phyloP scores from a whole-genome alignment of 2,888 invertebrate genomes.

The Drosophila kuntzei region DNA sequence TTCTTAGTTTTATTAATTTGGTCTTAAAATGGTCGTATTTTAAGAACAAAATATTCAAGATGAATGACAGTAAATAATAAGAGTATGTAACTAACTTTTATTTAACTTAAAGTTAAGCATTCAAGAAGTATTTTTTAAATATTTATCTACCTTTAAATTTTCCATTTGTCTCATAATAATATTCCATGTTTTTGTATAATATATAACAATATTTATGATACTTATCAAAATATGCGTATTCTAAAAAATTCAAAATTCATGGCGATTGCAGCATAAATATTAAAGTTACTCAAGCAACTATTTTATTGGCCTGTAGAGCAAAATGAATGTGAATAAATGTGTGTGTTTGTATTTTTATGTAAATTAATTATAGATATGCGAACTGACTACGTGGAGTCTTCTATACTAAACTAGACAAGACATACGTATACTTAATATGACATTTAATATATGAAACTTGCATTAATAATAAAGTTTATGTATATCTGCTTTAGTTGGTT shows the following conservation, averaged over 20 bases:
- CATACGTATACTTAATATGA: slow-evolving; percentile 11
- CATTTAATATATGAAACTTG: background rate
- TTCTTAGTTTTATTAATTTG: too few species aligned
- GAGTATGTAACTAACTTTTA: too few species aligned
- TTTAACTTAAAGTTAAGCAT: too few species aligned
- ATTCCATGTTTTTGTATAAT: background rate
- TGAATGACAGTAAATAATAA: too few species aligned
- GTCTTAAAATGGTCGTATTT: too few species aligned
- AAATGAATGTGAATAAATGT: background rate
- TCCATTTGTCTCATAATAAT: too few species aligned
- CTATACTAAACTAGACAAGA: background rate
- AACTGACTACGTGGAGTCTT: background rate
- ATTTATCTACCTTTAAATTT: too few species aligned
- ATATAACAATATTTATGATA: too few species aligned
- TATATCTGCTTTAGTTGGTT: background rate
- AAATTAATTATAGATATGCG: slow-evolving; percentile 4
- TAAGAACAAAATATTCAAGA: too few species aligned
- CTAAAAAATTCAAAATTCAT: slow-evolving; percentile 1
- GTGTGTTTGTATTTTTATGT: slow-evolving; percentile 1
- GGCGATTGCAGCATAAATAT: background rate
- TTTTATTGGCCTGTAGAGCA: background rate
- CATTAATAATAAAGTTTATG: background rate
- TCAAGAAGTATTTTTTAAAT: too few species aligned
- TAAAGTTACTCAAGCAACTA: slow-evolving; percentile 1
- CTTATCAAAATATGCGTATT: background rate